phyloP scores from a whole-genome alignment of 2,888 invertebrate species.

The Aspidiotus destructor region DNA sequence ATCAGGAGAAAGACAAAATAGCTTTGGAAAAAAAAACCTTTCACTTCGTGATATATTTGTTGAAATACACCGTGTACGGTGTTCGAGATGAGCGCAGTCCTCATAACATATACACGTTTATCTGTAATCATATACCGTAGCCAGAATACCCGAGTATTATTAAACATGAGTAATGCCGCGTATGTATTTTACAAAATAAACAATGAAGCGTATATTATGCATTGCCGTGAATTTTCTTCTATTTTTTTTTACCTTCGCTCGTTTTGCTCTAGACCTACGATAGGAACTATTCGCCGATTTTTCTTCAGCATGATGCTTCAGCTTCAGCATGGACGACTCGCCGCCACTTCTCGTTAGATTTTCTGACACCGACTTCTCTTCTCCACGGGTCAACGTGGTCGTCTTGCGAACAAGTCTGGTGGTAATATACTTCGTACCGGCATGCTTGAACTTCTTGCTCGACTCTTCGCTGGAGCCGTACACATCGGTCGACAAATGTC shows the following conservation, averaged over 20 bases:
- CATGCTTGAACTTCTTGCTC: constrained; percentile 34
- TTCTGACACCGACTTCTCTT: constrained; percentile 65
- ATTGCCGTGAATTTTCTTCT: constrained; percentile 7
- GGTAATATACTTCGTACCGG: constrained; percentile 68
- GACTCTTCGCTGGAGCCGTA: constrained; percentile 47
- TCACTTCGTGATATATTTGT: constrained; percentile 10
- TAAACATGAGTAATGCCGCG: too few species aligned
- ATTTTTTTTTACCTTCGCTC: constrained; percentile 60
- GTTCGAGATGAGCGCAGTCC: background rate
- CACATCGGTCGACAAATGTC: constrained; percentile 72
- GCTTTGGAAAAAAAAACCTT: constrained; percentile 6
- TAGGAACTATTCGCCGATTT: constrained; percentile 49
- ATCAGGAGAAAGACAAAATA: background rate
- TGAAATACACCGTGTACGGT: background rate
- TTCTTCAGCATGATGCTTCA: constrained; percentile 40
- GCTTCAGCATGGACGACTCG: constrained; percentile 41
- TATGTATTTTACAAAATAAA: background rate
- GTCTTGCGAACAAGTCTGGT: constrained; percentile 79
- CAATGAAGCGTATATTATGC: background rate
- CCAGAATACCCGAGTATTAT: too few species aligned
- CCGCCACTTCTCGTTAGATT: constrained; percentile 56
- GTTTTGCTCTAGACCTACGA: constrained; percentile 53
- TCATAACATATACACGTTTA: too few species aligned
- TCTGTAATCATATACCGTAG: too few species aligned
- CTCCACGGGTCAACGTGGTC: constrained; percentile 76